phyloP scores from a whole-genome alignment of 2,888 invertebrate genomes.

The Emmelina monodactyla region DNA sequence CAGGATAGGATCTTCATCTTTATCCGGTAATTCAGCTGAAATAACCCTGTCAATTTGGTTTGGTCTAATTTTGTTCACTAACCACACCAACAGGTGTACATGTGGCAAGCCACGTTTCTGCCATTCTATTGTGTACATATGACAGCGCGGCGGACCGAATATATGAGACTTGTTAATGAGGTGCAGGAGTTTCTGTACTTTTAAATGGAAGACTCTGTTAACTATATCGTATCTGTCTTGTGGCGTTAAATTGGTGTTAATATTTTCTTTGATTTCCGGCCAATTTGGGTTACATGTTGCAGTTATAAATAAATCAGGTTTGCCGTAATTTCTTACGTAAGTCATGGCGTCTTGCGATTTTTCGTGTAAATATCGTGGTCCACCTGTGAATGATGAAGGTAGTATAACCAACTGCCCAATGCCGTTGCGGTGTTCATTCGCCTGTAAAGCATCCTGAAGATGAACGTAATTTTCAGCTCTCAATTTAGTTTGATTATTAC shows the following conservation, averaged over 20 bases:
- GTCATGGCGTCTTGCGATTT: slow-evolving; percentile 15
- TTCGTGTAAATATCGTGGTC: slow-evolving; percentile 16
- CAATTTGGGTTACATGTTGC: slow-evolving; percentile 13
- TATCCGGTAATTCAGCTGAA: slow-evolving; percentile 17
- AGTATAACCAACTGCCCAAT: slow-evolving; percentile 13
- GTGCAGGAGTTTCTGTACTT: slow-evolving; percentile 13
- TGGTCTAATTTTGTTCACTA: slow-evolving; percentile 17
- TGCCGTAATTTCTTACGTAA: slow-evolving; percentile 14
- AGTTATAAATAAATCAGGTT: slow-evolving; percentile 14
- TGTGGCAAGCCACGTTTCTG: slow-evolving; percentile 18
- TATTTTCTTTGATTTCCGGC: slow-evolving; percentile 13
- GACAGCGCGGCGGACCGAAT: slow-evolving; percentile 13
- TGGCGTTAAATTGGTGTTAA: slow-evolving; percentile 13
- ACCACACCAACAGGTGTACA: slow-evolving; percentile 16
- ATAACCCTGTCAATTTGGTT: slow-evolving; percentile 17
- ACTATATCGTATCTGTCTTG: slow-evolving; percentile 16
- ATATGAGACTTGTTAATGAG: slow-evolving; percentile 14
- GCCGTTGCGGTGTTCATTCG: slow-evolving; percentile 9
- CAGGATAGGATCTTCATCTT: slow-evolving; percentile 15
- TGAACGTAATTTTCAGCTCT: slow-evolving; percentile 16
- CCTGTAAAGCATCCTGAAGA: slow-evolving; percentile 12
- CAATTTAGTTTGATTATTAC: slow-evolving; percentile 11
- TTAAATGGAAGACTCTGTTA: slow-evolving; percentile 16
- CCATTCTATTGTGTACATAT: slow-evolving; percentile 17
- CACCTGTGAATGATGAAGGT: slow-evolving; percentile 15